Conservation (phyloP, 2,888 invertebrate genomes). For the Sesia bembeciformis region DNA sequence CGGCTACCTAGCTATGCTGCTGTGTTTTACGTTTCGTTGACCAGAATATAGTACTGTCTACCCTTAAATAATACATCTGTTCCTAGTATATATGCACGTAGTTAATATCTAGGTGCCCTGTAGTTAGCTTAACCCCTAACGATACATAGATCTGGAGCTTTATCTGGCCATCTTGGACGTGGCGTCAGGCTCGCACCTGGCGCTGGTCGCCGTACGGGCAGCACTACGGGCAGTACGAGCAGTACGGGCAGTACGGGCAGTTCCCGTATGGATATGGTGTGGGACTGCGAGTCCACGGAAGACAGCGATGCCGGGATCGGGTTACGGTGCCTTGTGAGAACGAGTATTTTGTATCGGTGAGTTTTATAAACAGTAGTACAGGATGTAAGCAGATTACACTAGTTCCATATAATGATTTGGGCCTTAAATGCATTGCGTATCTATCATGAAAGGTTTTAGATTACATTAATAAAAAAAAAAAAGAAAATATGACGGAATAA, state of each 20-base stretch:
- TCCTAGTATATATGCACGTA: too few relatives aligned
- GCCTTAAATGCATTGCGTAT: too few relatives aligned
- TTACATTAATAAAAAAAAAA: too few relatives aligned
- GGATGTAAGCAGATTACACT: too few relatives aligned
- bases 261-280: conserved; percentile 48
- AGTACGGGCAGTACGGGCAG: conserved; percentile 26
- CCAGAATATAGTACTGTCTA: too few relatives aligned
- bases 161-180: conserved; percentile 58
- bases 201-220: conserved; percentile 63
- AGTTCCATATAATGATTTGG: too few relatives aligned
- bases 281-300: conserved; percentile 37
- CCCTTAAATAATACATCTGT: too few relatives aligned
- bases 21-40: too few relatives aligned
- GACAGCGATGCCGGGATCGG: conserved; percentile 78
- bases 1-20: too few relatives aligned
- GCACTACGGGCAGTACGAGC: conserved; percentile 29
- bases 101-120: conserved; percentile 16
- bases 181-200: conserved; percentile 32
- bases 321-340: conserved; percentile 88
- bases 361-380: too few relatives aligned
- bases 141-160: conserved; percentile 57
- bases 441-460: too few relatives aligned
- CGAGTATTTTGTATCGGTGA: conserved; percentile 85
- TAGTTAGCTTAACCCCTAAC: conserved; percentile 46
- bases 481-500: too few relatives aligned